phyloP scores from a whole-genome alignment of 2,113 vertebrate species.

The Eira barbara region DNA sequence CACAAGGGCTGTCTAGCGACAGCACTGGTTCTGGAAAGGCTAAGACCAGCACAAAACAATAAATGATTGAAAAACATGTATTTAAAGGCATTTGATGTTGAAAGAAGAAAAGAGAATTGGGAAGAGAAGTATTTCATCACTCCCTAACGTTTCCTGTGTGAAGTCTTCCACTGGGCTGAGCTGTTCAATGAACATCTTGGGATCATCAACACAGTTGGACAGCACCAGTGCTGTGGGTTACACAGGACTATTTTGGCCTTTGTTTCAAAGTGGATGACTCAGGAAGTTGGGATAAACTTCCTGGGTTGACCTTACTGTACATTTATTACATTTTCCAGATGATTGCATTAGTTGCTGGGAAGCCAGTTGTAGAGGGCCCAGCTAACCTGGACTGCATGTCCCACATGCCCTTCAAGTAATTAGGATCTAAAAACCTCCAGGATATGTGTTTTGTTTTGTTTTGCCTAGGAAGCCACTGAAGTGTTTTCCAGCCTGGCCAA shows the following conservation, averaged over 20 bases:
- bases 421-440: neutral
- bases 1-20: neutral
- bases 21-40: neutral
- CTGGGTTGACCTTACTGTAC: neutral
- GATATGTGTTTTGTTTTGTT: neutral
- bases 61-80: neutral
- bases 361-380: neutral
- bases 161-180: neutral
- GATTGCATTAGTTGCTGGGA: neutral
- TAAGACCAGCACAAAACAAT: neutral
- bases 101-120: neutral
- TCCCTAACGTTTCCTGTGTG: neutral
- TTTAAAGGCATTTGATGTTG: neutral
- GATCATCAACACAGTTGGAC: neutral
- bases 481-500: neutral
- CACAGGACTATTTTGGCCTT: neutral
- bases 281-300: neutral
- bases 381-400: neutral
- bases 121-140: neutral
- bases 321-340: neutral
- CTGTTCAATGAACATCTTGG: neutral
- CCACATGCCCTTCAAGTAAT: neutral
- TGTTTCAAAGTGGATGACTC: neutral
- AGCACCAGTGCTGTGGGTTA: neutral
- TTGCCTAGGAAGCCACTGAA: neutral